Base-by-base conservation (phyloP, 2,888 invertebrate species). In the Caenorhabditis sp. region DNA sequence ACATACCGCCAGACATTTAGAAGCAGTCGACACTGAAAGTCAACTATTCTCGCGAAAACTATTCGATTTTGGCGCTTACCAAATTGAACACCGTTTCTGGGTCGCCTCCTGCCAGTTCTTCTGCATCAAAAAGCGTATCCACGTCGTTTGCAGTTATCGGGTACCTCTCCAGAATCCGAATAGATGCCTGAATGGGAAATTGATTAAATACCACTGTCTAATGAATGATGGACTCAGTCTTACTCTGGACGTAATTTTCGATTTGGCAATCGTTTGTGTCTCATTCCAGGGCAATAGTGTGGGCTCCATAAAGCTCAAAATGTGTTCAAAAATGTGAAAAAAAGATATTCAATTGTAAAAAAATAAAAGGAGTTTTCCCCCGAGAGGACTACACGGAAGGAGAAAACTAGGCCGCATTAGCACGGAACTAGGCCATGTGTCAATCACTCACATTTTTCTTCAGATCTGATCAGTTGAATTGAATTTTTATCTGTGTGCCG, bases 91-190 rank as follows among this genome's bases (percentile, higher is more conserved):
- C 40, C 1, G 47, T 47, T 58, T 64, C 74, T 13, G 74, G 37
- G 51, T 74, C 67, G 6, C 74, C 74, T 1, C 74, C 74, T 2
- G 67, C 65, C 60, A 67, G 56, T 32, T 76, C 76, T 53, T 76
- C 76, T 5, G 60, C 32, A 9, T 61, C 53, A 20, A 67, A 76
- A 5, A 76, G 55, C 8, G 67, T 53, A 9, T 67, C 32, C 5
- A 67, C 35, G 11, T 61, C 44, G 18, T 22, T 20, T 3, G 53
- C 67, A 22, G 47, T 50, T 20, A 76, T 20, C 8, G 76, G 76
- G 28, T 55, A 76, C n/a, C 67, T 13, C 20, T 76, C 76, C 32
- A 76, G 24, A 37, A 76, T 61, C 18, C 76, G 37, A 15, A 67
- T 40, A 0, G 76, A 76, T 1, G 35, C 76, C 76, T 76, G 26